These are phyloP conservation scores for Scaptomyza montana DNA, from an alignment of 1,140 invertebrate species.

Conservation along the genomic window DNA sequence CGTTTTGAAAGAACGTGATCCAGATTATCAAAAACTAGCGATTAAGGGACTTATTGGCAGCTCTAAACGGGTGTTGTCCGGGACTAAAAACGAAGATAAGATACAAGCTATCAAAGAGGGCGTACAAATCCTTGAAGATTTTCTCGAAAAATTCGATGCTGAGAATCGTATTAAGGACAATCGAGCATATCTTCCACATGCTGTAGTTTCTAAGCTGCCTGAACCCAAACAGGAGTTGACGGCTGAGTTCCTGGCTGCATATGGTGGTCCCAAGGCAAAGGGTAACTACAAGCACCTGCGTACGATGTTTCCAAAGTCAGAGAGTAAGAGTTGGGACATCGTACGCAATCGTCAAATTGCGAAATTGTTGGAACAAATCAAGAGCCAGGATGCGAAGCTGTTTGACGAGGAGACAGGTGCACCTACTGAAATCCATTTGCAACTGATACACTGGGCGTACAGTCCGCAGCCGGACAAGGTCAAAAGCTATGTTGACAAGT, in stretches of 20 bases:
- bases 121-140: conserved; percentile 87
- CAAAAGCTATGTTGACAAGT: conserved; percentile 74
- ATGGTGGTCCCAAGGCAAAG: conserved; percentile 84
- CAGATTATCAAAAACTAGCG: conserved; percentile 87
- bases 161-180: conserved; percentile 86
- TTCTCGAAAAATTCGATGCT: conserved; percentile 87
- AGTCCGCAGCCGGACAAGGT: conserved; percentile 86
- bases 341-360: conserved; percentile 86
- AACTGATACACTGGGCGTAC: conserved; percentile 87
- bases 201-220: conserved; percentile 68
- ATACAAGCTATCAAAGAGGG: conserved; percentile 88
- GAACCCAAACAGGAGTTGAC: conserved; percentile 75
- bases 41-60: conserved; percentile 87
- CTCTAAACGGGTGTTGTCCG: conserved; percentile 87
- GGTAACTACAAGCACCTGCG: conserved; percentile 88
- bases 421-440: conserved; percentile 86
- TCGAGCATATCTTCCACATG: conserved; percentile 85
- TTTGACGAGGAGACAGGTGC: conserved; percentile 85
- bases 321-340: conserved; percentile 87
- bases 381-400: conserved; percentile 84
- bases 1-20: conserved; percentile 87
- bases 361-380: conserved; percentile 85
- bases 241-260: conserved; percentile 65
- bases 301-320: conserved; percentile 85
- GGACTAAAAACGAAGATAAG: conserved; percentile 88